A percentile compares a stretch with the other conserved stretches of the same genome.
phyloP scores from a whole-genome alignment of 2,888 invertebrate genomes.

The Labia minor region DNA sequence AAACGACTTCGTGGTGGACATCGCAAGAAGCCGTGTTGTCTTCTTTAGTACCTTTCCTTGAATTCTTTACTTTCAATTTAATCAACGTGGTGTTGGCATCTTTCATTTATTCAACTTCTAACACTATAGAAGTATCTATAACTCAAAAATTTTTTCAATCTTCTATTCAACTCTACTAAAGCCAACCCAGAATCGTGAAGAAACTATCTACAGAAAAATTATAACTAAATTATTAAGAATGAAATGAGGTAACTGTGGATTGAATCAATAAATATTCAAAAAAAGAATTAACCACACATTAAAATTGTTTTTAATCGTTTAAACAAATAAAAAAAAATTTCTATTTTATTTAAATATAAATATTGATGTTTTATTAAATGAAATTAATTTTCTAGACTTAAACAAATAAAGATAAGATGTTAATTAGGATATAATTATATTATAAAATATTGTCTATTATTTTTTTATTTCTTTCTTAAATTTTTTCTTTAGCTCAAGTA shows the following conservation, averaged over 20 bases:
- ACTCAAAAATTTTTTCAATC: background rate
- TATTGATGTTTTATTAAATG: too few species aligned
- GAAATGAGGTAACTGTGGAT: constrained; percentile 3
- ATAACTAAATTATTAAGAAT: background rate
- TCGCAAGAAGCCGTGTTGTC: constrained; percentile 27
- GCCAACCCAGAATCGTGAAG: background rate
- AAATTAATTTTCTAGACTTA: too few species aligned
- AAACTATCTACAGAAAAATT: background rate
- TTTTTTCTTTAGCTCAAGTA: too few species aligned
- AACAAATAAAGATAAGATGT: too few species aligned
- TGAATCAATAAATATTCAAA: too few species aligned
- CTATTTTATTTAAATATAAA: too few species aligned
- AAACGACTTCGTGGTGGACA: constrained; percentile 22
- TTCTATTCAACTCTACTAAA: background rate
- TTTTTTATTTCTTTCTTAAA: too few species aligned
- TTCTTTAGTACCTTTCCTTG: constrained; percentile 24
- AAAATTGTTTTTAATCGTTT: too few species aligned
- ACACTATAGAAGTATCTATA: background rate
- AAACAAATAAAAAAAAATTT: too few species aligned
- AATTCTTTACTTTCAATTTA: background rate
- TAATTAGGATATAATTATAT: too few species aligned
- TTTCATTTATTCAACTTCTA: background rate
- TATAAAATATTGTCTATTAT: too few species aligned
- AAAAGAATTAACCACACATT: too few species aligned
- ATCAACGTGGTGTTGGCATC: background rate